A percentile compares a stretch with the other conserved stretches of the same genome.
Conservation (phyloP, 1,140 invertebrate species). For the Ceratina calcarata region DNA sequence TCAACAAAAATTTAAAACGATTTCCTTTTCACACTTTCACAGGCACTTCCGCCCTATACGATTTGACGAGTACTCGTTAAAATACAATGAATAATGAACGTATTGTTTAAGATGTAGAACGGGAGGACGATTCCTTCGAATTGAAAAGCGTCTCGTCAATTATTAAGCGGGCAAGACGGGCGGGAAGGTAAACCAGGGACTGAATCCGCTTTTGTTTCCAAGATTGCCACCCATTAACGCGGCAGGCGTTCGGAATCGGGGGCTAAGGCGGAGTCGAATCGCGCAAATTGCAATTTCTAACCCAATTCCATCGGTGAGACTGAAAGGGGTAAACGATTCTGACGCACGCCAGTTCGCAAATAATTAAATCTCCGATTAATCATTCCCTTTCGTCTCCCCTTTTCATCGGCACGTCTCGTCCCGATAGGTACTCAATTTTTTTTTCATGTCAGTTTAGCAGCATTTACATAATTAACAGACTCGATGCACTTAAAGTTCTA, state of each 20-base stretch:
- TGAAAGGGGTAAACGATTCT: slow-evolving; percentile 35
- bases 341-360: slow-evolving; percentile 29
- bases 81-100: too few species aligned
- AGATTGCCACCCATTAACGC: not conserved
- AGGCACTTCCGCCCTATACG: too few species aligned
- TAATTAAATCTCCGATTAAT: not conserved
- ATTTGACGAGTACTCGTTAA: too few species aligned
- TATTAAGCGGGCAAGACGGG: too few species aligned
- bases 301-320: slow-evolving; percentile 13
- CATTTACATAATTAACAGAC: too few species aligned
- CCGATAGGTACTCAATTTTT: not conserved
- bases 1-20: too few species aligned
- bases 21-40: too few species aligned
- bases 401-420: not conserved
- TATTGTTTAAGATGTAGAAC: too few species aligned
- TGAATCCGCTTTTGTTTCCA: not conserved
- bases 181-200: not conserved
- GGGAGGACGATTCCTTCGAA: too few species aligned
- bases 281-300: slow-evolving; percentile 17
- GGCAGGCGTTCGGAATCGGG: not conserved
- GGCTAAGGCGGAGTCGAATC: not conserved
- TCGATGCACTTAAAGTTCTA: too few species aligned
- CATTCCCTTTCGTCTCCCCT: not conserved
- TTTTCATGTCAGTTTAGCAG: too few species aligned
- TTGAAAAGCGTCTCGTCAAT: too few species aligned